Conservation (phyloP, 2,113 vertebrate genomes). For the Lipotes vexillifer region DNA sequence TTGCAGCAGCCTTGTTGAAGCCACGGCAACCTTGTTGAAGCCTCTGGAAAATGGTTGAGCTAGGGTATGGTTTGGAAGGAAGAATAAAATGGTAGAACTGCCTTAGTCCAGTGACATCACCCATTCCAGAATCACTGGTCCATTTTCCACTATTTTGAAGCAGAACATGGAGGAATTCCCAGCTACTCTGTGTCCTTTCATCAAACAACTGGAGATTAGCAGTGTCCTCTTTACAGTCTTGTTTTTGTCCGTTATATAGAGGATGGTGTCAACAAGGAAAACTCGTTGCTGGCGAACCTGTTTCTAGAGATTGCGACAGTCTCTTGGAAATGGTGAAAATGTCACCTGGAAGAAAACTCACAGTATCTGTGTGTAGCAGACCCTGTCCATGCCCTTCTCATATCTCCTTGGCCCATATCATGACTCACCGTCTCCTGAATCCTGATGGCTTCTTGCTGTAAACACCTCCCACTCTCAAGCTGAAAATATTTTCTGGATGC, state of each 20-base stretch:
- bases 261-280: neutral
- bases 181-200: neutral
- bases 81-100: rapidly evolving
- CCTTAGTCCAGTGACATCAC: neutral
- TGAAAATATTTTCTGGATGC: neutral
- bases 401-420: neutral
- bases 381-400: rapidly evolving
- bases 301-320: neutral
- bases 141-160: neutral
- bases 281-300: neutral
- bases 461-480: neutral
- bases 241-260: neutral
- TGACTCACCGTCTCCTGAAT: neutral
- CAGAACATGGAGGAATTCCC: neutral
- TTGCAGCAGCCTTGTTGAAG: neutral
- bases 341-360: neutral
- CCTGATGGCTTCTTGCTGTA: neutral
- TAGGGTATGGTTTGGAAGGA: neutral
- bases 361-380: neutral
- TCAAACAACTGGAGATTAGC: neutral
- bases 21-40: neutral
- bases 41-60: neutral
- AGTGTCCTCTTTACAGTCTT: neutral
- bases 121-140: neutral
- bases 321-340: neutral